Conservation (phyloP, 2,797 vertebrate species). For the Catostomus latipinnis region DNA sequence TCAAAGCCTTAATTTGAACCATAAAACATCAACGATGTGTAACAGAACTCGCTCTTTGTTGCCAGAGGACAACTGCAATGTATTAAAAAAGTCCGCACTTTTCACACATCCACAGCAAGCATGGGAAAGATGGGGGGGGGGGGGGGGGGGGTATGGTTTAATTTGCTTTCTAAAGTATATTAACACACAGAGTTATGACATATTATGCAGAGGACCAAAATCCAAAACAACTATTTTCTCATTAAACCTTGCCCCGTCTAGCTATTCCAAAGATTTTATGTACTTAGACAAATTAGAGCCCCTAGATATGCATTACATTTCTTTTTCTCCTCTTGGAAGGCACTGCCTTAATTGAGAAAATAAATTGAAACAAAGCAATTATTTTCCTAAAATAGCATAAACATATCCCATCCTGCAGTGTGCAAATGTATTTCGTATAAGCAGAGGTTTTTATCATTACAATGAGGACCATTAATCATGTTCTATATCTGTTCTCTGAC, state of each 20-base stretch:
- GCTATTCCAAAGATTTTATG: constrained; percentile 37
- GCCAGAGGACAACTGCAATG: constrained; percentile 46
- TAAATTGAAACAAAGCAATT: constrained; percentile 36
- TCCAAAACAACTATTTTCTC: constrained; percentile 38
- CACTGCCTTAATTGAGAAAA: constrained; percentile 33
- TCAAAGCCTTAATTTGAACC: constrained; percentile 51
- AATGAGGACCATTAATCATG: constrained; percentile 16
- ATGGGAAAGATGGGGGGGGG: constrained; percentile 7
- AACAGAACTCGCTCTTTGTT: constrained; percentile 26
- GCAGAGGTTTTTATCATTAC: constrained; percentile 16
- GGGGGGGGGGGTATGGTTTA: constrained; percentile 16
- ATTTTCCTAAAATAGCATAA: constrained; percentile 26
- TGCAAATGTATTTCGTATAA: constrained; percentile 7
- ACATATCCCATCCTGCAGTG: constrained; percentile 3
- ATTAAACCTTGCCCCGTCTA: constrained; percentile 39
- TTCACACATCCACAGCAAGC: constrained; percentile 10
- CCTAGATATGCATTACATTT: constrained; percentile 44
- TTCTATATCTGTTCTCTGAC: constrained; percentile 16
- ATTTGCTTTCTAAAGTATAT: constrained; percentile 44
- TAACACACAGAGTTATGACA: constrained; percentile 35
- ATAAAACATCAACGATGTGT: constrained; percentile 43
- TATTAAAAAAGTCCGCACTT: constrained; percentile 44
- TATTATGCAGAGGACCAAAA: constrained; percentile 16
- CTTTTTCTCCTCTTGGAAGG: constrained; percentile 28
- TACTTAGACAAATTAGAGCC: constrained; percentile 46